Evolutionary conservation across 2,797 vertebrate species (phyloP).

Genomic region (Schizopygopsis pylzovi): DNA sequence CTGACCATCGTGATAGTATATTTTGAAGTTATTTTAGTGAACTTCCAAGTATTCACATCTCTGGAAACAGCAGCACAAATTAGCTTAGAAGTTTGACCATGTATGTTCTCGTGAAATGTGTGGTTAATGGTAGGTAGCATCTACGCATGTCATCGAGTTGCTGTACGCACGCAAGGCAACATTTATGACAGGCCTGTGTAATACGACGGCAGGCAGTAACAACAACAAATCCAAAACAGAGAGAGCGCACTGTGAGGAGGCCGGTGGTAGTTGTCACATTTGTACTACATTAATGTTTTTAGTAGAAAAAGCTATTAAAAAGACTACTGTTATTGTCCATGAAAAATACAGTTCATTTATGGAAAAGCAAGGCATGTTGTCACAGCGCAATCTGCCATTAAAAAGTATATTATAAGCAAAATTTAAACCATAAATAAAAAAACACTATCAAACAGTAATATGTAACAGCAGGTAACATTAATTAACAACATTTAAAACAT

Average conservation of each 20-base stretch:
- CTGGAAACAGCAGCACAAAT: conserved; percentile 52
- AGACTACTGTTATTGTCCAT: background rate
- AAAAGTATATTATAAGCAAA: background rate
- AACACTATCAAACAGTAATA: background rate
- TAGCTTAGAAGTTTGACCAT: conserved; percentile 63
- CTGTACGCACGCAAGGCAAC: background rate
- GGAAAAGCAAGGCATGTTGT: background rate
- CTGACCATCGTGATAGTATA: background rate
- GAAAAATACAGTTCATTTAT: background rate
- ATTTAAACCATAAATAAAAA: background rate
- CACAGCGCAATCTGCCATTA: background rate
- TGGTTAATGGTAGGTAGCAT: conserved; percentile 65
- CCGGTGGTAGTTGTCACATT: too few species aligned
- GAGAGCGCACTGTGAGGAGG: background rate
- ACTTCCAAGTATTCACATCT: conserved; percentile 8
- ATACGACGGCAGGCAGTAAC: background rate
- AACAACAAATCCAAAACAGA: conserved; percentile 9
- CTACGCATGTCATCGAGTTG: conserved; percentile 11
- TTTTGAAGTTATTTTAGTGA: background rate
- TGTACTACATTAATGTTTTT: background rate
- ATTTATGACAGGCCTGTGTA: background rate
- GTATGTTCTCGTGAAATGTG: conserved; percentile 65
- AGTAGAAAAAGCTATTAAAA: background rate
- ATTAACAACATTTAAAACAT: background rate
- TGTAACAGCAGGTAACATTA: background rate